Conservation (phyloP, 2,888 invertebrate genomes). For the Bruchidius siliquastri region DNA sequence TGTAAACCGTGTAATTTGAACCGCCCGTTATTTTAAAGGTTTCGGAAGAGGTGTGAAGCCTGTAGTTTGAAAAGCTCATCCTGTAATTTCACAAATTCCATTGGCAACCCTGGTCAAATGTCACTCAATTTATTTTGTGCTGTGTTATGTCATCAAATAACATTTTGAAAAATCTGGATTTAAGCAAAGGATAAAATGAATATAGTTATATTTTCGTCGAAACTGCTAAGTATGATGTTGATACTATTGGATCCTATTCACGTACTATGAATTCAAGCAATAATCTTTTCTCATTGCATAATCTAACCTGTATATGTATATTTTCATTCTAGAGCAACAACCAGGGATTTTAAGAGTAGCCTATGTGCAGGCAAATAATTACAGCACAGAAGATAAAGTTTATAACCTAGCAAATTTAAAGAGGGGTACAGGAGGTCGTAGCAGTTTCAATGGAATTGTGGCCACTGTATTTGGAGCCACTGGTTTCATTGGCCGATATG, state of each 20-base stretch:
- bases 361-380: slow-evolving; percentile 43
- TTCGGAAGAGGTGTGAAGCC: too few species aligned
- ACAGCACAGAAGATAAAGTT: slow-evolving; percentile 52
- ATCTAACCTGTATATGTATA: slow-evolving; percentile 26
- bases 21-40: too few species aligned
- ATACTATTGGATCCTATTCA: neutral
- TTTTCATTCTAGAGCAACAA: slow-evolving; percentile 34
- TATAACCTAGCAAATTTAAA: slow-evolving; percentile 66
- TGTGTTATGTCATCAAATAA: neutral
- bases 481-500: slow-evolving; percentile 84
- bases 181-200: neutral
- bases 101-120: too few species aligned
- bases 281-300: slow-evolving; percentile 24
- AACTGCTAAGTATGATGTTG: neutral
- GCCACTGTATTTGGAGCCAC: slow-evolving; percentile 96
- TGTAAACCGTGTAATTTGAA: too few species aligned
- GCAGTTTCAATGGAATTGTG: slow-evolving; percentile 93
- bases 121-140: too few species aligned
- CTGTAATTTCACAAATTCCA: too few species aligned
- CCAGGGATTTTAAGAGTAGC: slow-evolving; percentile 38
- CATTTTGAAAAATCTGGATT: neutral
- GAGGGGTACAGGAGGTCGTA: slow-evolving; percentile 85
- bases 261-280: too few species aligned
- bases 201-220: neutral
- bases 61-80: too few species aligned